Base-by-base conservation (phyloP, 2,113 vertebrate genomes). In the Zosterops pallidus region DNA sequence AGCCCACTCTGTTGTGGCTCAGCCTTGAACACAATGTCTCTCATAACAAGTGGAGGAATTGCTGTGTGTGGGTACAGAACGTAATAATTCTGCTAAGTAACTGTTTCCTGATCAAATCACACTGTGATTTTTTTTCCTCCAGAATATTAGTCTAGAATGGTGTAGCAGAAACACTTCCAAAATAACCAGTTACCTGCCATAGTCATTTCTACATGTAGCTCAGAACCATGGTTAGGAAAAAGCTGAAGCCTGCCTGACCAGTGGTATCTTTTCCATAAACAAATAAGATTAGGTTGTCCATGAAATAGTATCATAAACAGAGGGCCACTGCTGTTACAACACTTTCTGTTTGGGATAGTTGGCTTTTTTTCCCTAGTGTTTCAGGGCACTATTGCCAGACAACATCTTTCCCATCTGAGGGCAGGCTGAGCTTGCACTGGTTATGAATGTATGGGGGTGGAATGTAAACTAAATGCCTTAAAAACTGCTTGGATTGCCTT, bases 1-100 rank as follows among this genome's bases (percentile, higher is more conserved):
- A 93, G 62, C 65, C 78, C 44, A 53, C 70, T 84, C 70, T 91
- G 84, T 71, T 92, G 52, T 25, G 22, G 87, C 44, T 94, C 81
- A 79, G 69, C 44, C 62, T 71, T 47, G 70, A 85, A 44, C 33
- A 44, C 0, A 0, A 6, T 23, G 41, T 87, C 33, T 92, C 74
- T 68, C 37, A 2, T 79, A 90, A 81, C 25, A 50, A 79, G 14
- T 23, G 71, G 25, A 71, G 33, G 26, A 49, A n/a, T 60, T 76
- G 50, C 57, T 41, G 5, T 64, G 35, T 1, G 3, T 67, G 42
- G 50, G 50, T 68, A 79, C 31, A 78, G 65, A 84, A 64, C 69
- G 25, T 25, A 82, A 25, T 47, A 59, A 82, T 84, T 84, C 53
- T 3, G 3, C 53, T 83, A 82, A 90, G 31, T 56, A 85, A 25